phyloP scores from a whole-genome alignment of 2,113 vertebrate species.

The Neopipo cinnamomea region DNA sequence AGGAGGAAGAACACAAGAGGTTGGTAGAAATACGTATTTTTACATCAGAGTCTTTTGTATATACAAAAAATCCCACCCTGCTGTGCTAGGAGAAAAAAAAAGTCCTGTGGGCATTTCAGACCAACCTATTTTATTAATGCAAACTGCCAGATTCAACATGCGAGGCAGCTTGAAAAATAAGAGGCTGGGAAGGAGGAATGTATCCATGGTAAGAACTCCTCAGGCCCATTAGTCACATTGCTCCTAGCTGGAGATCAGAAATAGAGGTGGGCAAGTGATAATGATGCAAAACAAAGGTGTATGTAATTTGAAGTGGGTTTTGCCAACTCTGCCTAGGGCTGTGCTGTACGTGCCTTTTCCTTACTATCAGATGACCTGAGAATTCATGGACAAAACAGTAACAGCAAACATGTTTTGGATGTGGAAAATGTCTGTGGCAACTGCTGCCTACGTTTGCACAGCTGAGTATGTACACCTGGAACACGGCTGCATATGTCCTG shows the following conservation, averaged over 20 bases:
- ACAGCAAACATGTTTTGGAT: background rate
- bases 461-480: background rate
- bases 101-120: slow-evolving; percentile 22
- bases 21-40: slow-evolving; percentile 9
- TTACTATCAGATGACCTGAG: background rate
- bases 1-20: background rate
- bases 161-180: background rate
- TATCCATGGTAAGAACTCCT: background rate
- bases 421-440: background rate
- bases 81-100: slow-evolving; percentile 9
- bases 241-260: background rate
- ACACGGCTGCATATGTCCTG: background rate
- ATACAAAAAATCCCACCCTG: background rate
- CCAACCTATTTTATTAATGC: background rate
- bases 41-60: slow-evolving; percentile 1
- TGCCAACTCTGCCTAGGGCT: background rate
- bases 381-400: background rate
- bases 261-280: background rate
- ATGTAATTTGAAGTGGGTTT: background rate
- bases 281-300: background rate
- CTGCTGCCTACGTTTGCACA: background rate
- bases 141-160: background rate
- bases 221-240: background rate
- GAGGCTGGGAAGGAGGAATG: background rate
- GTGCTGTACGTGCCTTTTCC: background rate